phyloP scores from a whole-genome alignment of 2,113 vertebrate species.

The Agelaius tricolor region DNA sequence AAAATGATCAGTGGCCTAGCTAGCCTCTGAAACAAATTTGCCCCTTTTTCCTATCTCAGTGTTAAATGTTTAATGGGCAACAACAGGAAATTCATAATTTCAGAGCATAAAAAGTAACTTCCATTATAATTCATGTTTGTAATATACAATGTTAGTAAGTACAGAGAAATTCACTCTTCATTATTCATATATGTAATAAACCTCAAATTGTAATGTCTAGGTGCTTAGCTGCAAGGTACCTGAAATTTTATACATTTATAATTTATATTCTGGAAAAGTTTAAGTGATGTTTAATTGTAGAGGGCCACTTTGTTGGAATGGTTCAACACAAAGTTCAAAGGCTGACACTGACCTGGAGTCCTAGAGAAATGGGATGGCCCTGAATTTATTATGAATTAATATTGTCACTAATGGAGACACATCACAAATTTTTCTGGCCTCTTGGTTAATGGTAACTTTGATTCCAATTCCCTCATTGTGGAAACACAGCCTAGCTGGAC shows the following conservation, averaged over 20 bases:
- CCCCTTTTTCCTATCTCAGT: neutral
- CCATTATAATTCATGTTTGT: neutral
- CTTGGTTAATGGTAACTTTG: neutral
- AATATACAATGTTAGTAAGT: neutral
- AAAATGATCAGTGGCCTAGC: neutral
- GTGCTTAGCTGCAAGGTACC: neutral
- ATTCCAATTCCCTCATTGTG: neutral
- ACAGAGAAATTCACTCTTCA: neutral
- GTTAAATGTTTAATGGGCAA: neutral
- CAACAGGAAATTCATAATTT: neutral
- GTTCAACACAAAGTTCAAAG: neutral
- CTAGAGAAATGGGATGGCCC: neutral
- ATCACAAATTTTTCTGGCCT: neutral
- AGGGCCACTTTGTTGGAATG: neutral
- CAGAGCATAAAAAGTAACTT: neutral
- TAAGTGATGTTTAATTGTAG: slow-evolving; percentile 11
- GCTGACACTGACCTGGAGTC: neutral
- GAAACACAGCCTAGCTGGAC: neutral
- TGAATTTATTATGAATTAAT: neutral
- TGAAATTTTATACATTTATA: neutral
- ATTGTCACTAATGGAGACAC: neutral
- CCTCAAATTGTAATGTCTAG: neutral
- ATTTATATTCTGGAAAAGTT: neutral
- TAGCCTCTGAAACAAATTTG: neutral
- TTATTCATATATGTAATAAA: neutral